phyloP scores from a whole-genome alignment of 2,113 vertebrate genomes.

The Centropus bengalensis region DNA sequence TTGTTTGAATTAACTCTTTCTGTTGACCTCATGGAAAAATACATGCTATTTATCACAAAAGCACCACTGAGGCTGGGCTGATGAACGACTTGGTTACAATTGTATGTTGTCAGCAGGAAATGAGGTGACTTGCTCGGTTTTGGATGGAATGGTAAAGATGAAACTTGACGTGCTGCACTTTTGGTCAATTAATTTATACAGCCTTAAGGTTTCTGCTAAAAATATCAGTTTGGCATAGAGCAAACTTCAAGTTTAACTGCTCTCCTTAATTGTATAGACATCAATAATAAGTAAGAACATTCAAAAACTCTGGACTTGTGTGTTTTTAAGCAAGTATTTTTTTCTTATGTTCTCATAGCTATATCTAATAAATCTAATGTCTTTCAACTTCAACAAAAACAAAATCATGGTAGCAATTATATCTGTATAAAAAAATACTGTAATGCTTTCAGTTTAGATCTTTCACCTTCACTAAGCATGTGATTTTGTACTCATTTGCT shows the following conservation, averaged over 20 bases:
- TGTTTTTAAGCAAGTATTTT: neutral
- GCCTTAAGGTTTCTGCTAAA: neutral
- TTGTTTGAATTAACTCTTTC: constrained; percentile 23
- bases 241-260: neutral
- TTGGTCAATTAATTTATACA: neutral
- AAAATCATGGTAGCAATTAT: neutral
- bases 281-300: neutral
- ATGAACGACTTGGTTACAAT: neutral
- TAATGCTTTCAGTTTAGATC: neutral
- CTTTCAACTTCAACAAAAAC: neutral
- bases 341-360: neutral
- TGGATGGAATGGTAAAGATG: neutral
- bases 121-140: neutral
- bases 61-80: neutral
- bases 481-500: neutral
- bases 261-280: neutral
- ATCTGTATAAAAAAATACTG: neutral
- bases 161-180: neutral
- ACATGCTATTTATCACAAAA: neutral
- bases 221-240: neutral
- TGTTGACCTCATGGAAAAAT: constrained; percentile 1
- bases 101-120: neutral
- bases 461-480: neutral
- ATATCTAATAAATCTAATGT: neutral
- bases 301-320: neutral